phyloP scores from a whole-genome alignment of 2,113 vertebrate species.

The Sphaerodactylus townsendi region DNA sequence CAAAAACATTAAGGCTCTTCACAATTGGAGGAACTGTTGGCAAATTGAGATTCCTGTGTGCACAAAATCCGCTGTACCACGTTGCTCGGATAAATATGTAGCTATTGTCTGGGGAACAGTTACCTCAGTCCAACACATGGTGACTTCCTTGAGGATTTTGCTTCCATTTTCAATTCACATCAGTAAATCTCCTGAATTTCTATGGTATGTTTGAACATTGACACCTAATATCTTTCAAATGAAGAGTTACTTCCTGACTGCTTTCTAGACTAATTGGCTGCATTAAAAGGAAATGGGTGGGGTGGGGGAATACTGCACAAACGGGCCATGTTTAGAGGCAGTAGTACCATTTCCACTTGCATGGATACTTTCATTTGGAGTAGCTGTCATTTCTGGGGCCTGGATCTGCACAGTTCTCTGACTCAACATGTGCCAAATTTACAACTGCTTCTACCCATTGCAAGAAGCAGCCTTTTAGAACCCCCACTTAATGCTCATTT shows the following conservation, averaged over 20 bases:
- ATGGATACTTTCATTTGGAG: background rate
- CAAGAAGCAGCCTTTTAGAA: background rate
- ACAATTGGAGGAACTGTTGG: background rate
- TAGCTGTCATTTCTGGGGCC: background rate
- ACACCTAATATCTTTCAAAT: background rate
- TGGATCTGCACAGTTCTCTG: background rate
- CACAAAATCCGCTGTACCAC: background rate
- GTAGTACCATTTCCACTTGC: too few species aligned
- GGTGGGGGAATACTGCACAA: background rate
- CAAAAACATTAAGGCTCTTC: background rate
- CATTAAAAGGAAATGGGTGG: background rate
- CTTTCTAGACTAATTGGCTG: background rate
- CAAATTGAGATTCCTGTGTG: background rate
- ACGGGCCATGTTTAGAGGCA: background rate
- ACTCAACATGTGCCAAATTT: background rate
- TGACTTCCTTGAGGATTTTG: background rate
- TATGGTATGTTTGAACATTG: too few species aligned
- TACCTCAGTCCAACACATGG: background rate
- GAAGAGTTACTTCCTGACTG: background rate
- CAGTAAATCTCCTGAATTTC: too few species aligned
- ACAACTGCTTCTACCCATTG: background rate
- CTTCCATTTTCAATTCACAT: background rate
- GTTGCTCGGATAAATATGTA: background rate
- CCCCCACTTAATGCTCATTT: background rate
- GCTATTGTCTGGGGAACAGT: background rate